Conservation (phyloP, 2,888 invertebrate genomes). For the Noctuana brunneofusca region DNA sequence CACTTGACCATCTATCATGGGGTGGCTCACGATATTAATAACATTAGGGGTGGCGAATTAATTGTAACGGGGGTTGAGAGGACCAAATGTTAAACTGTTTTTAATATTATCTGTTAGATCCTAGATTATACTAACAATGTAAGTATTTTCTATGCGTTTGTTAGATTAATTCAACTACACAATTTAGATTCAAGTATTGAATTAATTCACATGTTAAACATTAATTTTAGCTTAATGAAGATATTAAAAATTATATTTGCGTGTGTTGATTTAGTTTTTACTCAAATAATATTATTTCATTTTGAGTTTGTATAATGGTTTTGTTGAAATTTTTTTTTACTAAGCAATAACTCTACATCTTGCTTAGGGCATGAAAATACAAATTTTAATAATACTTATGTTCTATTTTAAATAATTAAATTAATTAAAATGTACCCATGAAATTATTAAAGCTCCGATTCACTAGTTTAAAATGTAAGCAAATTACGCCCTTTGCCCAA, state of each 20-base stretch:
- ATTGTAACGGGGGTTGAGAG: slow-evolving; percentile 58
- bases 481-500: too few relatives aligned
- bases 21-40: slow-evolving; percentile 64
- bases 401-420: background rate
- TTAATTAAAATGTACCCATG: background rate
- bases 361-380: too few relatives aligned
- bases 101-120: slow-evolving; percentile 63
- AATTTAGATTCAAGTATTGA: background rate
- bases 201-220: too few relatives aligned
- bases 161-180: background rate
- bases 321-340: too few relatives aligned
- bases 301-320: too few relatives aligned
- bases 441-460: background rate
- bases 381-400: too few relatives aligned
- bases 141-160: slow-evolving; percentile 37
- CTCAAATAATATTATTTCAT: too few relatives aligned
- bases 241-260: too few relatives aligned
- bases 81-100: slow-evolving; percentile 78
- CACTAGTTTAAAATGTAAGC: background rate
- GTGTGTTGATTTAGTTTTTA: too few relatives aligned
- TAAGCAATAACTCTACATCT: too few relatives aligned
- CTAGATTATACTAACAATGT: slow-evolving; percentile 42
- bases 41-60: slow-evolving; percentile 68
- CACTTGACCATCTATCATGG: slow-evolving; percentile 68
- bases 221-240: too few relatives aligned